Evolutionary conservation across 2,888 invertebrate species (phyloP).

Genomic region (Sialis lutaria): DNA sequence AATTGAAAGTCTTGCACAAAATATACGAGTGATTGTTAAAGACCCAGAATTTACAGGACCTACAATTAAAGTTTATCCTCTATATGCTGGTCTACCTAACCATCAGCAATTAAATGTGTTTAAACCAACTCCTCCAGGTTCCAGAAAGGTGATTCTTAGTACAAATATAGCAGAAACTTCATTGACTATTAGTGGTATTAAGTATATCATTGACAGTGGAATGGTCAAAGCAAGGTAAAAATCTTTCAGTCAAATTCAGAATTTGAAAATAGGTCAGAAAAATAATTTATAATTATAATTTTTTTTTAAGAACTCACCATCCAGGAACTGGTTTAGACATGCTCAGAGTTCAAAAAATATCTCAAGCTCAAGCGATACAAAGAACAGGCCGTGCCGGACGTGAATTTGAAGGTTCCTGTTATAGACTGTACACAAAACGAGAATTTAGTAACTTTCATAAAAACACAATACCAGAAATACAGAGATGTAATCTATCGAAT

Average conservation of each 20-base stretch:
- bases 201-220: conserved; percentile 82
- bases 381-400: conserved; percentile 84
- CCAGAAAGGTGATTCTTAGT: conserved; percentile 80
- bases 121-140: conserved; percentile 47
- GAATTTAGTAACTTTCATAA: conserved; percentile 55
- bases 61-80: conserved; percentile 58
- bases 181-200: conserved; percentile 83
- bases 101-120: conserved; percentile 79
- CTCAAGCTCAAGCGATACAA: conserved; percentile 88
- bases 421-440: conserved; percentile 64
- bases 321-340: conserved; percentile 68
- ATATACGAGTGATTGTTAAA: conserved; percentile 53
- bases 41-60: conserved; percentile 43
- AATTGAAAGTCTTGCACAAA: conserved; percentile 70
- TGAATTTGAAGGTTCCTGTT: conserved; percentile 69
- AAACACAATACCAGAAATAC: conserved; percentile 76
- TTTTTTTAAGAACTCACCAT: conserved; percentile 46
- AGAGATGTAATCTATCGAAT: conserved; percentile 44
- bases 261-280: background rate
- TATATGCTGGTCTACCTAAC: conserved; percentile 82
- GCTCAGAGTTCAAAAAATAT: conserved; percentile 61
- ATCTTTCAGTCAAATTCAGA: no score
- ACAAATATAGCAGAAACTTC: conserved; percentile 99
- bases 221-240: conserved; percentile 70
- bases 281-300: background rate